Evolutionary conservation across 2,888 invertebrate species (phyloP).

Genomic region (Melikaiella ostensackeni): DNA sequence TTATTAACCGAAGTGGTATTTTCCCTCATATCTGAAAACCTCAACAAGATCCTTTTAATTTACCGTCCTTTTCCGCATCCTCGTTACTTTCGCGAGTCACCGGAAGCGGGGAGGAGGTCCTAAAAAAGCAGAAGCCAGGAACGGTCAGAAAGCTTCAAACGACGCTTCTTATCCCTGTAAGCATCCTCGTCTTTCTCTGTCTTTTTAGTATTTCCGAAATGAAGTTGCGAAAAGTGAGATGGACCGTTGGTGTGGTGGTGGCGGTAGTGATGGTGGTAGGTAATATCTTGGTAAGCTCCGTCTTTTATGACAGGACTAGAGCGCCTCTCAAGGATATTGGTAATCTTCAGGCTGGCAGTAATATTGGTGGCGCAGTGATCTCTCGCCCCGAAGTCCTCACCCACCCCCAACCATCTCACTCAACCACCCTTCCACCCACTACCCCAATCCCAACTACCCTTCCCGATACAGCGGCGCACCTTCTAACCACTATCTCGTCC

Average conservation of each 20-base stretch:
- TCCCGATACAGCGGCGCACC: slow-evolving; percentile 43
- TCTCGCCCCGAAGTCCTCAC: slow-evolving; percentile 65
- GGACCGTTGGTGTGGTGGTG: slow-evolving; percentile 52
- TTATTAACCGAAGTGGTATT: slow-evolving; percentile 17
- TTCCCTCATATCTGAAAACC: slow-evolving; percentile 10
- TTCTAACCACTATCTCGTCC: slow-evolving; percentile 47
- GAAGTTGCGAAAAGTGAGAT: slow-evolving; percentile 72
- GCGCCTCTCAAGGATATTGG: slow-evolving; percentile 77
- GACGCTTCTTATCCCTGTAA: slow-evolving; percentile 57
- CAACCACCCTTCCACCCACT: slow-evolving; percentile 51
- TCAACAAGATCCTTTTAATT: slow-evolving; percentile 37
- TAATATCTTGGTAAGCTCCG: slow-evolving; percentile 77
- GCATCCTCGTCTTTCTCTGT: slow-evolving; percentile 54
- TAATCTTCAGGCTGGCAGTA: slow-evolving; percentile 75
- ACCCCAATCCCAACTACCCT: slow-evolving; percentile 38
- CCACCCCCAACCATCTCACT: slow-evolving; percentile 47
- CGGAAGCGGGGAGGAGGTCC: slow-evolving; percentile 40
- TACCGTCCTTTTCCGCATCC: background rate
- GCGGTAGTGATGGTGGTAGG: slow-evolving; percentile 63
- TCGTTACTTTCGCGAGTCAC: slow-evolving; percentile 45
- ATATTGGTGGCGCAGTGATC: slow-evolving; percentile 76
- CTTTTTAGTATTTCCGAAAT: slow-evolving; percentile 63
- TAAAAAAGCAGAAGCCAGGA: slow-evolving; percentile 35
- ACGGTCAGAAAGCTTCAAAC: slow-evolving; percentile 51
- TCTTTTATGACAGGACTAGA: slow-evolving; percentile 76